Percentiles rank a stretch among this genome's conserved stretches.
Evolutionary conservation across 2,113 vertebrate genomes (phyloP).

Genomic region (Echinops telfairi): DNA sequence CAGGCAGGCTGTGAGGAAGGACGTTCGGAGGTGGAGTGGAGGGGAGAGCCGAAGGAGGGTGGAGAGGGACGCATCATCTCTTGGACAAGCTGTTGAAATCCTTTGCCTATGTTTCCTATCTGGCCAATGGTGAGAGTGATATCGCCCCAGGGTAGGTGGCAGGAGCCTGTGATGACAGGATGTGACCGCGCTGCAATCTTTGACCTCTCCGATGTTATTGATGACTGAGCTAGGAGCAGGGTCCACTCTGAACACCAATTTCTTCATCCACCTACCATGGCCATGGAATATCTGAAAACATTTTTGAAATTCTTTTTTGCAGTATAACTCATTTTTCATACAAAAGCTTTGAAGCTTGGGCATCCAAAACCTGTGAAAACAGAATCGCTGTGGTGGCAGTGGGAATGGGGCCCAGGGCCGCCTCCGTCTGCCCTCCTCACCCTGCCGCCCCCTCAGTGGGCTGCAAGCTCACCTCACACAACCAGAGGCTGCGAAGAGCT

Average conservation of each 20-base stretch:
- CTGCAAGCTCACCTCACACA: not conserved
- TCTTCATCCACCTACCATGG: not conserved
- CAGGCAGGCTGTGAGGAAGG: not conserved
- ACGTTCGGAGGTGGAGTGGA: not conserved
- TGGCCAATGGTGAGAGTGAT: not conserved
- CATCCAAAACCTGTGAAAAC: not conserved
- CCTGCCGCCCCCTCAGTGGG: not conserved
- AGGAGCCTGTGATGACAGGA: not conserved
- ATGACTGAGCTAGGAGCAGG: not conserved
- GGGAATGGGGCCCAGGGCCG: not conserved
- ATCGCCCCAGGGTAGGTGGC: not conserved
- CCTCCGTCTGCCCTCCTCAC: not conserved
- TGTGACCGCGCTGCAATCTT: not conserved
- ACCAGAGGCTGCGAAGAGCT: not conserved
- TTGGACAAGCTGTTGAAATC: not conserved
- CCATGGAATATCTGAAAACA: not conserved
- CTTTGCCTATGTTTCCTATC: not conserved
- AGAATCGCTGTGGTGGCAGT: not conserved
- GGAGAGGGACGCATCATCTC: not conserved
- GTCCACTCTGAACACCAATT: not conserved
- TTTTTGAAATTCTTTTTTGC: constrained; percentile 54
- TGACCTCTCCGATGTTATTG: not conserved
- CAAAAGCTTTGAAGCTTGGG: constrained; percentile 3
- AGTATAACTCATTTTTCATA: not conserved
- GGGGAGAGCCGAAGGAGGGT: not conserved